Percentiles rank a stretch among this genome's conserved stretches.
These are phyloP conservation scores for Embiotoca jacksoni DNA, from an alignment of 2,113 vertebrate species.

Conservation along the genomic window DNA sequence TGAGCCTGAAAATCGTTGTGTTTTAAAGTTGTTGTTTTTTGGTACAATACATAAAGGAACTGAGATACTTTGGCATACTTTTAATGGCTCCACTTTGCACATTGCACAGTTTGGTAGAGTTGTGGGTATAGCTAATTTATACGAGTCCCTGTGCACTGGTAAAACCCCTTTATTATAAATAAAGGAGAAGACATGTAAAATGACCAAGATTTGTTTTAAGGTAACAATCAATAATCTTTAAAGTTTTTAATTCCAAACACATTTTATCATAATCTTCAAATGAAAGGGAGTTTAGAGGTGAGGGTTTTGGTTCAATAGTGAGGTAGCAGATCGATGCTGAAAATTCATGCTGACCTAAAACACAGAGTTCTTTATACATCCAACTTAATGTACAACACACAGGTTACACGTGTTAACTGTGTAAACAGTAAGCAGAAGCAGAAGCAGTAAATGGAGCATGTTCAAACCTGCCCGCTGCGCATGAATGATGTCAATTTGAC, in stretches of 20 bases:
- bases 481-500: slow-evolving; percentile 52
- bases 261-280: not conserved
- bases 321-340: slow-evolving; percentile 11
- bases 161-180: too few relatives aligned
- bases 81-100: too few relatives aligned
- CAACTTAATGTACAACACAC: slow-evolving; percentile 40
- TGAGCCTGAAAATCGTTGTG: too few relatives aligned
- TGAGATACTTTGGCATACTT: too few relatives aligned
- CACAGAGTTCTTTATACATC: slow-evolving; percentile 38
- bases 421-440: slow-evolving; percentile 70
- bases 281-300: not conserved
- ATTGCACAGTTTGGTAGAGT: too few relatives aligned
- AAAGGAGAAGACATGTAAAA: too few relatives aligned
- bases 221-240: too few relatives aligned
- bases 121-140: too few relatives aligned
- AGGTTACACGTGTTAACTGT: slow-evolving; percentile 58
- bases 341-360: not conserved
- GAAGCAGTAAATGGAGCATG: slow-evolving; percentile 44
- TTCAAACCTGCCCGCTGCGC: slow-evolving; percentile 57
- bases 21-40: too few relatives aligned
- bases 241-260: too few relatives aligned
- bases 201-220: too few relatives aligned
- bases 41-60: not conserved
- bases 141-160: too few relatives aligned
- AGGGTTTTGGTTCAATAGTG: slow-evolving; percentile 9